Evolutionary conservation across 2,797 vertebrate species (phyloP).

Genomic region (Microctenopoma steveboyesi): DNA sequence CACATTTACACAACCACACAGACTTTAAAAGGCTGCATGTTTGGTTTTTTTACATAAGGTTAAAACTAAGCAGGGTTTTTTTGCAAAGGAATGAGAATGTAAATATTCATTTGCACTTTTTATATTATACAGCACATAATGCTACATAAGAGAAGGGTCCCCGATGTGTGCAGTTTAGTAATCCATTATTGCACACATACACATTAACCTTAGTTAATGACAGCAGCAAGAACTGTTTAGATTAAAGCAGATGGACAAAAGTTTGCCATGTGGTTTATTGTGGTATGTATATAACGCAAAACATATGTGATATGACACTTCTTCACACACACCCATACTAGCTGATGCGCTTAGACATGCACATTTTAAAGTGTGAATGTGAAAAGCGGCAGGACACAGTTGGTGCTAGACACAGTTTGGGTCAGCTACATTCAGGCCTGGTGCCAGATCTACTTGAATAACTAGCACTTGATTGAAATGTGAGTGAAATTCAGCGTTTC

Average conservation of each 20-base stretch:
- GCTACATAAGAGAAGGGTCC: background rate
- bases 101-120: constrained; percentile 64
- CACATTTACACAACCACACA: background rate
- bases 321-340: background rate
- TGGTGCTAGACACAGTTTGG: constrained; percentile 73
- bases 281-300: constrained; percentile 38
- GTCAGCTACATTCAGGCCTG: constrained; percentile 68
- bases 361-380: constrained; percentile 37
- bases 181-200: constrained; percentile 35
- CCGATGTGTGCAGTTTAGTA: background rate
- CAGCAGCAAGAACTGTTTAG: constrained; percentile 35
- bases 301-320: constrained; percentile 14
- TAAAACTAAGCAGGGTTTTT: background rate
- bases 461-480: constrained; percentile 27
- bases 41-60: background rate
- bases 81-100: constrained; percentile 51
- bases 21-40: constrained; percentile 16
- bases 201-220: constrained; percentile 35
- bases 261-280: constrained; percentile 12
- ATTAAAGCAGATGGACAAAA: constrained; percentile 1
- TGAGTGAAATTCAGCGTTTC: constrained; percentile 5
- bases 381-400: constrained; percentile 48
- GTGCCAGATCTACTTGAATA: constrained; percentile 75
- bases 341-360: background rate
- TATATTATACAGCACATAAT: constrained; percentile 11